Evolutionary conservation across 2,113 vertebrate species (phyloP), one percentile per base, ranked within the genome.

Genomic region (Antechinus stuartii): DNA sequence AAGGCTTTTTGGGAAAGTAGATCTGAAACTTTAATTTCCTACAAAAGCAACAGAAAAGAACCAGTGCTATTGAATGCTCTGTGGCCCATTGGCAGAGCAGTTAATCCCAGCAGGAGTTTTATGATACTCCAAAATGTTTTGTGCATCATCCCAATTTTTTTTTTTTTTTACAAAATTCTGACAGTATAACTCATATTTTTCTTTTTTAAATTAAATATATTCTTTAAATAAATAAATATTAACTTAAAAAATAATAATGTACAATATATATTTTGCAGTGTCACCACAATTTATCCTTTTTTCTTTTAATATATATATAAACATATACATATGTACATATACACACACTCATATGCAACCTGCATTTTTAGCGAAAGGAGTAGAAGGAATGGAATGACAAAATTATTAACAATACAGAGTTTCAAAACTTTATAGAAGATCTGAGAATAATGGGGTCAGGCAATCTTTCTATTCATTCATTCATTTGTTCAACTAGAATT

Each of bases 141-240:
- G 19, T 90, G 46, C 12, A 94, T 23, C 19, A 84, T 42, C 7
- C 6, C 16, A 23, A 76, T 76, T 76, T 6, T 42, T 49, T 49
- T 49, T 49, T 49, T 22, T 8, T 95, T 91, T 92, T 91, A 52
- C 42, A 90, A 95, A 91, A 89, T 68, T 94, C 12, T 93, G 46
- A 54, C n/a, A 42, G 47, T 30, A 92, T 92, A 55, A 90, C 56
- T 47, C 49, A 84, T 93, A 26, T 90, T 61, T 93, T 53, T 91
- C 35, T 8, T 93, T 93, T 95, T 95, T 84, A 91, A 68, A 68
- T 54, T 11, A 53, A n/a, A 91, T 52, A 6, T 84, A 84, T 84
- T 42, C 35, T 84, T 84, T 42, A 42, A 42, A 84, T 42, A 68
- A 84, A 10, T 84, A 84, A 84, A 84, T 84, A 8, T 55, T 23